A percentile compares a stretch with the other conserved stretches of the same genome.
phyloP scores from a whole-genome alignment of 2,888 invertebrate genomes.

The Lithosia quadra region DNA sequence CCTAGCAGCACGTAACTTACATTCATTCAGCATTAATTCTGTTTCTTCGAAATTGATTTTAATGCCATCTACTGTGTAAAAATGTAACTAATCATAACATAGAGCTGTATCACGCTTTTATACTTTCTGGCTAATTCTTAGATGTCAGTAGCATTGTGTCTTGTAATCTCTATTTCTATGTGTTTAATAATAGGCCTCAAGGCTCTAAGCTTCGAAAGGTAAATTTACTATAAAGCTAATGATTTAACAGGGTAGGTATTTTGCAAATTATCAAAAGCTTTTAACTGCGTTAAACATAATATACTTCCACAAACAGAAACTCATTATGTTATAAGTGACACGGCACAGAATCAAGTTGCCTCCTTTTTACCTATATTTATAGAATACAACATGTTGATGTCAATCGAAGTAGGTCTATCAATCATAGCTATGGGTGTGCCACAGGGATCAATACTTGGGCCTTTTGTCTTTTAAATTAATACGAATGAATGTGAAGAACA shows the following conservation, averaged over 20 bases:
- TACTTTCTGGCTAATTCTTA: not conserved
- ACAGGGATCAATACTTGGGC: not conserved
- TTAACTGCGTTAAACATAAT: not conserved
- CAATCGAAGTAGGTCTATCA: not conserved
- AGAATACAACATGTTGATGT: not conserved
- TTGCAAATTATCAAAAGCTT: not conserved
- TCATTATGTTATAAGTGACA: not conserved
- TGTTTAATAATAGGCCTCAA: not conserved
- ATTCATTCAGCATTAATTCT: not conserved
- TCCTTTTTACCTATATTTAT: not conserved
- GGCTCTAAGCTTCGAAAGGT: too few species aligned
- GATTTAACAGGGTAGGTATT: not conserved
- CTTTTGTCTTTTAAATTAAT: not conserved
- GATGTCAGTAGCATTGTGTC: not conserved
- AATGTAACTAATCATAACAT: not conserved
- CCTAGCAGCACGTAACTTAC: too few species aligned
- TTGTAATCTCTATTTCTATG: not conserved
- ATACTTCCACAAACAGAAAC: not conserved
- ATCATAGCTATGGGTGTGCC: not conserved
- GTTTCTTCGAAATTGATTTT: not conserved
- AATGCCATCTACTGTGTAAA: not conserved
- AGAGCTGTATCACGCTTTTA: not conserved
- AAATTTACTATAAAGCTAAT: too few species aligned
- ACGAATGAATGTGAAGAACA: not conserved
- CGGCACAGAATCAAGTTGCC: not conserved